Evolutionary conservation across 2,888 invertebrate genomes (phyloP).

Genomic region (Ariolimax columbianus): DNA sequence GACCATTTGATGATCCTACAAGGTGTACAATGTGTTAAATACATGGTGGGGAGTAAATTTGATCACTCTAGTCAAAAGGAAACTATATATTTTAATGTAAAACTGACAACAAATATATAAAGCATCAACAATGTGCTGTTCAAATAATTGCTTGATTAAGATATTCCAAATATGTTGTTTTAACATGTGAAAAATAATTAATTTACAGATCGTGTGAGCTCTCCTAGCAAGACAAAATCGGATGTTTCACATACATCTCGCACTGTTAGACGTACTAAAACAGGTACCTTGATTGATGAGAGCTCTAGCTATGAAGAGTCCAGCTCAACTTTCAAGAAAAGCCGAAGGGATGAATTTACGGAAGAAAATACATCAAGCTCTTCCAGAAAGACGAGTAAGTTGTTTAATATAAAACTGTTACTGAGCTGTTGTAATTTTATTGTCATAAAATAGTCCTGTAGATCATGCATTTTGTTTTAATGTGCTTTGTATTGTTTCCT

Average conservation of each 20-base stretch:
- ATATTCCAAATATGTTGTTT: too few species aligned
- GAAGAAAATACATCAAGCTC: slow-evolving; percentile 45
- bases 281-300: slow-evolving; percentile 57
- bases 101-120: too few species aligned
- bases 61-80: too few species aligned
- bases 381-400: slow-evolving; percentile 56
- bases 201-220: slow-evolving; percentile 63
- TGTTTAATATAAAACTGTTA: not conserved
- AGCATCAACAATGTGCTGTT: too few species aligned
- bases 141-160: too few species aligned
- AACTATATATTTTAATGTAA: too few species aligned
- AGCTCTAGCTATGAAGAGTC: slow-evolving; percentile 55
- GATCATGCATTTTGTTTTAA: not conserved
- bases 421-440: not conserved
- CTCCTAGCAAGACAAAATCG: slow-evolving; percentile 40
- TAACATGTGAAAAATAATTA: too few species aligned
- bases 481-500: not conserved
- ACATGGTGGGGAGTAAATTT: too few species aligned
- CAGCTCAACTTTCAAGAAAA: slow-evolving; percentile 36
- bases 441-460: not conserved
- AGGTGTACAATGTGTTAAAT: too few species aligned
- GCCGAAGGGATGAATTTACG: slow-evolving; percentile 45
- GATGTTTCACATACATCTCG: slow-evolving; percentile 55
- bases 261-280: slow-evolving; percentile 59
- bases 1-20: too few species aligned